Evolutionary conservation across 2,113 vertebrate genomes (phyloP).

Genomic region (Hyla sarda): DNA sequence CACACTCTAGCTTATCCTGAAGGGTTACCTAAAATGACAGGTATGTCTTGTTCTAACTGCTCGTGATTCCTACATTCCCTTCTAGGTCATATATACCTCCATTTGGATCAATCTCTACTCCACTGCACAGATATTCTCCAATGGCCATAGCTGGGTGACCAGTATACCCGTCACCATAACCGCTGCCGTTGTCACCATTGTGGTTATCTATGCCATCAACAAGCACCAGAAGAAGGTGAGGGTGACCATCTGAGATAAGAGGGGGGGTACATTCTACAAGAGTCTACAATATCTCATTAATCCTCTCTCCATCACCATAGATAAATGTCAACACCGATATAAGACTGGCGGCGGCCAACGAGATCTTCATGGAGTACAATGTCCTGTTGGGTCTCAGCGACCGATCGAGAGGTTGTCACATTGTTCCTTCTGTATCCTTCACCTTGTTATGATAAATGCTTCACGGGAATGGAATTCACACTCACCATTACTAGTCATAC

Average conservation of each 20-base stretch:
- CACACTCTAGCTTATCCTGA: too few species aligned
- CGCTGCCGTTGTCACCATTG: conserved; percentile 62
- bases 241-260: neutral
- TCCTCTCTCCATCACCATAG: conserved; percentile 61
- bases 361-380: conserved; percentile 70
- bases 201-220: conserved; percentile 68
- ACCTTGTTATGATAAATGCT: neutral
- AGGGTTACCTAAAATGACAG: too few species aligned
- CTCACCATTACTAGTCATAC: too few species aligned
- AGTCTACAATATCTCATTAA: neutral
- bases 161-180: conserved; percentile 71
- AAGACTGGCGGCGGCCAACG: conserved; percentile 75
- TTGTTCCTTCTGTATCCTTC: conserved; percentile 72
- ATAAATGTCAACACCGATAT: conserved; percentile 77
- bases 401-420: conserved; percentile 65
- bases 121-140: conserved; percentile 70
- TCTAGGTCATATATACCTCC: conserved; percentile 74
- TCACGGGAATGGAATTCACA: neutral
- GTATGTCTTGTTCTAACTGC: too few species aligned
- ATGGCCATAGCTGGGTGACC: conserved; percentile 68
- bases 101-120: conserved; percentile 80
- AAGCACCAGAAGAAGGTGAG: conserved; percentile 73
- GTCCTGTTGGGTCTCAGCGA: conserved; percentile 77
- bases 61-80: too few species aligned
- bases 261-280: neutral